Evolutionary conservation across 2,113 vertebrate species (phyloP).

Genomic region (Geococcyx californianus): DNA sequence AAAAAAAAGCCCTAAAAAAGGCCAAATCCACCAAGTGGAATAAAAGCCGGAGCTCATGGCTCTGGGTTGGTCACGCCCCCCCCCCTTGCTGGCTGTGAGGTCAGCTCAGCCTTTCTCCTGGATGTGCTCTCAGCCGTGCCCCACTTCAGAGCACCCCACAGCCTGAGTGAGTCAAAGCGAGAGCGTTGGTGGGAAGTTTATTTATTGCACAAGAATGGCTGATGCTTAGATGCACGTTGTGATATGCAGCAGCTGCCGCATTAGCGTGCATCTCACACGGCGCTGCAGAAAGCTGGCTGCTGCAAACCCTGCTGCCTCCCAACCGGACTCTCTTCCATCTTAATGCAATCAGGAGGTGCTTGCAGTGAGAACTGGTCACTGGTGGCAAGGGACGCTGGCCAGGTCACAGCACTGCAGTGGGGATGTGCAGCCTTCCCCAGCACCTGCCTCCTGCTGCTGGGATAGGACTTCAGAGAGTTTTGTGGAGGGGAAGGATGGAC

Average conservation of each 20-base stretch:
- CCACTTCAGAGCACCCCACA: not conserved
- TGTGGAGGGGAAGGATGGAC: not conserved
- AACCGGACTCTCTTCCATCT: accelerated
- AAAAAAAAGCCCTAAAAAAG: not conserved
- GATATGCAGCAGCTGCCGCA: not conserved
- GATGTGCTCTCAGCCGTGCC: not conserved
- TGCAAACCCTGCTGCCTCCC: not conserved
- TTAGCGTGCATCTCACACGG: not conserved
- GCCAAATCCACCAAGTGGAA: not conserved
- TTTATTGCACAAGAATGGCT: not conserved
- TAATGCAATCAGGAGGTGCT: not conserved
- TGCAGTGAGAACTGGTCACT: not conserved
- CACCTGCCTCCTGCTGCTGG: not conserved
- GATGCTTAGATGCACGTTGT: not conserved
- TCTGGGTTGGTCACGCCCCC: not conserved
- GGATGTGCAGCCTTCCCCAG: not conserved
- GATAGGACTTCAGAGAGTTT: not conserved
- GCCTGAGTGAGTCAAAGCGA: not conserved
- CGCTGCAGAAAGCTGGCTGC: not conserved
- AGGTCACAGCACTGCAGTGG: not conserved
- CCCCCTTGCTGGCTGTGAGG: not conserved
- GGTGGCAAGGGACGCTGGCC: not conserved
- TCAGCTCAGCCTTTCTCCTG: not conserved
- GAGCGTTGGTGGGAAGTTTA: not conserved
- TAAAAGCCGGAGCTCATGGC: not conserved